Base-by-base conservation (phyloP, 1,140 invertebrate genomes). In the Drosophila hydei region DNA sequence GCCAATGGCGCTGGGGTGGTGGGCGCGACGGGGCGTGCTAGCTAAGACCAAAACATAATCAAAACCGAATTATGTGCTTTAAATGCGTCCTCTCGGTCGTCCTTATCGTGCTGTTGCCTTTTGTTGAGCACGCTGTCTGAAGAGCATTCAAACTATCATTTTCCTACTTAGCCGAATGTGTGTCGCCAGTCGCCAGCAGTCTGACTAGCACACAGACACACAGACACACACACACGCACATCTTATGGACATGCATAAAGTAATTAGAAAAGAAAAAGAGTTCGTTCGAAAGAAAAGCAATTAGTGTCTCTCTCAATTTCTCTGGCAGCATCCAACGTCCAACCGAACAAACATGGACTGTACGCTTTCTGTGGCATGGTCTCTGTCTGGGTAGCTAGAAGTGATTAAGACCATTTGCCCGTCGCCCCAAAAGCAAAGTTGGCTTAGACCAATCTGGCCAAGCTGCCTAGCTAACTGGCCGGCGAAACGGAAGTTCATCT, bases 31-130 rank as follows among this genome's bases (percentile, higher is more conserved):
- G 50, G 62, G 52, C 42, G 58, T 38, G 42, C 47, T 36, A 59
- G 63, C 68, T 84, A 69, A 79, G 72, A 79, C 83, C 84, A 89
- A 88, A 88, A 89, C 83, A 88, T 88, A 88, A 88, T 88, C 83
- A 88, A 88, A 88, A 88, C 83, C 83, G 79, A 88, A 88, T 88
- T 88, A 88, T 89, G 84, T 88, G 72, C 83, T 88, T 88, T 88
- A 88, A 88, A 88, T 88, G 83, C 83, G 83, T 58, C 51, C 61
- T 61, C 47, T 59, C 51, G 42, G 36, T 75, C 45, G 23, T 70
- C 50, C 45, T 40, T 56, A 63, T 56, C 77, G 43, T 61, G 45
- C 12, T 52, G 43, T 50, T 21, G 30, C 51, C 51, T 74, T 51
- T 72, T 68, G 70, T 72, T 56, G 63, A 68, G 56, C 54, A 50